Evolutionary conservation across 2,888 invertebrate species (phyloP).

Genomic region (Camptogramma bilineatum): DNA sequence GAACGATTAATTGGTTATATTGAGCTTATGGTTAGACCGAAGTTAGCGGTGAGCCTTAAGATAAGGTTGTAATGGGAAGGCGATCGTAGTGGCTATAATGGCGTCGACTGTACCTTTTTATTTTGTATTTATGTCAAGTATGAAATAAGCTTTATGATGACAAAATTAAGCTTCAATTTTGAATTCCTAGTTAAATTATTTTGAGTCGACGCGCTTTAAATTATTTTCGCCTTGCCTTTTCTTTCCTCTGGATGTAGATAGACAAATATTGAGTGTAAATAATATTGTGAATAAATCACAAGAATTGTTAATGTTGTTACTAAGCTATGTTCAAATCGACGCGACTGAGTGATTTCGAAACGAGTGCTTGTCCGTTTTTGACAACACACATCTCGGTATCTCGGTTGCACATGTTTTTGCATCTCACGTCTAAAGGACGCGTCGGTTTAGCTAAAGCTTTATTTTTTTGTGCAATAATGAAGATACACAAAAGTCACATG

Average conservation of each 20-base stretch:
- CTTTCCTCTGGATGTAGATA: slow-evolving; percentile 16
- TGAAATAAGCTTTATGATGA: slow-evolving; percentile 6
- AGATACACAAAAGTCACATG: slow-evolving; percentile 19
- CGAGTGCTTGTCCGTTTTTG: background rate
- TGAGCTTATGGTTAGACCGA: slow-evolving; percentile 27
- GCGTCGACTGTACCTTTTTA: slow-evolving; percentile 6
- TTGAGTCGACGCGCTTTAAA: background rate
- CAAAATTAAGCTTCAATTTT: slow-evolving; percentile 7
- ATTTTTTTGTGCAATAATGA: slow-evolving; percentile 31
- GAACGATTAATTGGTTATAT: slow-evolving; percentile 12
- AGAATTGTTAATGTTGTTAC: slow-evolving; percentile 26
- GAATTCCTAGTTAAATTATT: slow-evolving; percentile 5
- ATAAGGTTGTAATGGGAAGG: background rate
- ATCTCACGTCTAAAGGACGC: background rate
- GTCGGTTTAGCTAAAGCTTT: slow-evolving; percentile 3
- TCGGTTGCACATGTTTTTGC: no score
- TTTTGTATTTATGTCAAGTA: background rate
- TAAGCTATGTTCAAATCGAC: slow-evolving; percentile 9
- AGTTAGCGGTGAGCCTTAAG: slow-evolving; percentile 18
- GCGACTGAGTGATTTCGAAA: slow-evolving; percentile 6
- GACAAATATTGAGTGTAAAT: slow-evolving; percentile 25
- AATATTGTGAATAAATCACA: slow-evolving; percentile 20
- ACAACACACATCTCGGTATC: background rate
- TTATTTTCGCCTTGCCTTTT: slow-evolving; percentile 9
- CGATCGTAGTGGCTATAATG: background rate